Evolutionary conservation across 2,113 vertebrate species (phyloP).

Genomic region (Heterocephalus glaber): DNA sequence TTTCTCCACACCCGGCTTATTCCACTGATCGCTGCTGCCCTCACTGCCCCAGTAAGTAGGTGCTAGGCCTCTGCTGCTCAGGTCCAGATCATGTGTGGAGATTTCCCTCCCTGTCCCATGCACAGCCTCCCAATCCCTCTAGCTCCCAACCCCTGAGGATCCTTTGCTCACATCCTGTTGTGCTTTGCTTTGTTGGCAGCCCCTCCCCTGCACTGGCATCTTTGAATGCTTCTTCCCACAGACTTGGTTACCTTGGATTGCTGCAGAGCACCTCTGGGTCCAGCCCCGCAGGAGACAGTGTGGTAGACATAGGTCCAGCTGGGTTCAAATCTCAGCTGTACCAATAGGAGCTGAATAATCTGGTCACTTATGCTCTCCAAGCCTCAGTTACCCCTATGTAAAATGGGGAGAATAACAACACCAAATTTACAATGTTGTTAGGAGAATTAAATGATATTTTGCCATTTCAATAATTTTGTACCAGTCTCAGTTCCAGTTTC

Average conservation of each 20-base stretch:
- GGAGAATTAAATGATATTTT: background rate
- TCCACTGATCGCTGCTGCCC: background rate
- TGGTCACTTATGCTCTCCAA: background rate
- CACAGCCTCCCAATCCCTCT: background rate
- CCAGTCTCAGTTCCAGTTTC: background rate
- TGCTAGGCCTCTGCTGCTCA: slow-evolving; percentile 22
- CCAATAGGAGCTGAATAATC: background rate
- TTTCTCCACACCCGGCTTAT: background rate
- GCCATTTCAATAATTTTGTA: background rate
- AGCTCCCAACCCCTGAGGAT: background rate
- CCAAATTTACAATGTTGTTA: background rate
- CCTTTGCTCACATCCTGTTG: slow-evolving; percentile 2
- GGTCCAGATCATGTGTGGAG: slow-evolving; percentile 63
- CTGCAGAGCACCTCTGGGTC: background rate
- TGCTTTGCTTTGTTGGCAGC: background rate
- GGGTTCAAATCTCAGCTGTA: background rate
- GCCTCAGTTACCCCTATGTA: background rate
- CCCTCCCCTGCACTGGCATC: background rate
- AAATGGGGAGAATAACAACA: background rate
- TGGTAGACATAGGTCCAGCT: background rate
- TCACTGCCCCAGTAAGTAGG: rapidly evolving
- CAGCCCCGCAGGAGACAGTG: background rate
- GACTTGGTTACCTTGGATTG: background rate
- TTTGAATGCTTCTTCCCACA: background rate
- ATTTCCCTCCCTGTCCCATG: slow-evolving; percentile 39